Base-by-base conservation (phyloP, 2,888 invertebrate species). In the Scelioninae gen. 1 region DNA sequence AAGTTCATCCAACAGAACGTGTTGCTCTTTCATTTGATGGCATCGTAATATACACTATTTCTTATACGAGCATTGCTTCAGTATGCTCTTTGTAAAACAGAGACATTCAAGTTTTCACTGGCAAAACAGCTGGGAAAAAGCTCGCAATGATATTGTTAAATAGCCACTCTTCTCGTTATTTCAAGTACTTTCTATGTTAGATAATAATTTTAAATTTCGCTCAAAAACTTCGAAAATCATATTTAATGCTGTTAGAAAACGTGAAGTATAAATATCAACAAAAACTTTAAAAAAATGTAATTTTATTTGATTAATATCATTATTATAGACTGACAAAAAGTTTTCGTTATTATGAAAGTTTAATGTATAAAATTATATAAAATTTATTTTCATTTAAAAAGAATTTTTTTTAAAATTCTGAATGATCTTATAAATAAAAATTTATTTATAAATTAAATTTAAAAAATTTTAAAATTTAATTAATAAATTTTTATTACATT, bases 11-110 rank as follows among this genome's bases (percentile, higher is more conserved):
- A 58, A 45, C 23, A 34, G 55, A 77, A 68, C 55, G 60, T 77
- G 63, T 77, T 77, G 69, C 69, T 69, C 63, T 63, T 63, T 65
- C 63, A 65, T 71, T 71, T 71, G 65, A 69, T 47, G 43, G 43
- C 40, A 56, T 56, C 56, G 63, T 71, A 65, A 65, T 71, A 56
- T 49, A 62, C 34, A 75, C 65, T 66, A 49, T 55, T 69, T 55
- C 51, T 76, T 31, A 8, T 55, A 13, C 45, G 43, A 38, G 13
- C 43, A 11, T 45, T 38, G 31, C 47, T 62, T 62, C 55, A 34
- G 31, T 29, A 40, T 63, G 45, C 49, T 69, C 69, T 77, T 77
- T 62, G 66, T 76, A 43, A 55, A 77, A 55, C 23, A 47, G 34
- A 65, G 13, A 62, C 62, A 23, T 55, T 62, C 34, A 16, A 51